These are phyloP conservation scores for Cynoglossus semilaevis DNA, from an alignment of 2,113 vertebrate genomes.

Conservation along the genomic window DNA sequence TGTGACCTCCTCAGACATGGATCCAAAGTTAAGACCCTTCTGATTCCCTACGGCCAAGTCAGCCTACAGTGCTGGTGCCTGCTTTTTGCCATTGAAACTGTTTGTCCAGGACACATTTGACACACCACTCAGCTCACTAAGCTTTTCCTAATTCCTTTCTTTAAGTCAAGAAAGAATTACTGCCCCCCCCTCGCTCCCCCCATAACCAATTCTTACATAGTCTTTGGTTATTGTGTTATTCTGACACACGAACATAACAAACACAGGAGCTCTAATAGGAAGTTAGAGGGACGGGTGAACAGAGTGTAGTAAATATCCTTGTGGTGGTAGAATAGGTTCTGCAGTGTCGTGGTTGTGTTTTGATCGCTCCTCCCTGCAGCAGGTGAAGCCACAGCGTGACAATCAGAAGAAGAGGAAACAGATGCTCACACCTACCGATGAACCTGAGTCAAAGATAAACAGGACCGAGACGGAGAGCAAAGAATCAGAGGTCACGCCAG, in stretches of 20 bases:
- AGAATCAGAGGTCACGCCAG: slow-evolving; percentile 26
- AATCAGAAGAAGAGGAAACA: slow-evolving; percentile 78
- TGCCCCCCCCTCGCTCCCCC: background rate
- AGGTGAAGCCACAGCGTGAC: slow-evolving; percentile 66
- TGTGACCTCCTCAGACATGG: slow-evolving; percentile 57
- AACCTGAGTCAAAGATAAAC: slow-evolving; percentile 75
- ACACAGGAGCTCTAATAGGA: too few relatives aligned
- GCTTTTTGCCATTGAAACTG: slow-evolving; percentile 25
- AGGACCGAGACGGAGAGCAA: slow-evolving; percentile 63
- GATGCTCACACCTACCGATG: slow-evolving; percentile 47
- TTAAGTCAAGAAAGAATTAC: background rate
- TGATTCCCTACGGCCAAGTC: slow-evolving; percentile 41
- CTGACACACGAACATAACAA: too few relatives aligned
- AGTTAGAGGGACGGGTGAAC: too few relatives aligned
- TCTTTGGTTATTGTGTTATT: too few relatives aligned
- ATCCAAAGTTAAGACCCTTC: slow-evolving; percentile 47
- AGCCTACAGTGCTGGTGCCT: slow-evolving; percentile 30
- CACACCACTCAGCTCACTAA: slow-evolving; percentile 11
- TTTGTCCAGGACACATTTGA: slow-evolving; percentile 10
- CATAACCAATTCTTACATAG: too few relatives aligned
- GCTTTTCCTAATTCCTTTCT: slow-evolving; percentile 14
- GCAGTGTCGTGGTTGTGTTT: background rate
- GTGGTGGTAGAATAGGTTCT: background rate
- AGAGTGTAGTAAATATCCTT: too few relatives aligned
- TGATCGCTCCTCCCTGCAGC: slow-evolving; percentile 43